Conservation (phyloP, 2,113 vertebrate species). For the Amblyornis subalaris region DNA sequence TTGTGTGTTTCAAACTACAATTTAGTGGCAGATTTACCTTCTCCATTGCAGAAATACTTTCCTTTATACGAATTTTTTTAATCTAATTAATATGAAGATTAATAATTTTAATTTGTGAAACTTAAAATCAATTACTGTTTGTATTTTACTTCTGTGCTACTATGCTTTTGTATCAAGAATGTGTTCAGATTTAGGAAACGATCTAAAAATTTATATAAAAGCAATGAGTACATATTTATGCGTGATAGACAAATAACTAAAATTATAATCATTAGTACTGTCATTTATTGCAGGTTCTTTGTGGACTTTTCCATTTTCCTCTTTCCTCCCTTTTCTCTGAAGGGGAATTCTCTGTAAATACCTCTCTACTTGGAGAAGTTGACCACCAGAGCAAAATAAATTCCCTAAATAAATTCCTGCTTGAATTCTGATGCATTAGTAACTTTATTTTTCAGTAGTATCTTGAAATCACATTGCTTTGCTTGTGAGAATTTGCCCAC, state of each 20-base stretch:
- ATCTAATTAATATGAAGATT: background rate
- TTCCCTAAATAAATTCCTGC: background rate
- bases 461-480: background rate
- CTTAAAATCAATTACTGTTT: background rate
- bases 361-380: background rate
- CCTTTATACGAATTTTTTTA: background rate
- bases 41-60: background rate
- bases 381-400: background rate
- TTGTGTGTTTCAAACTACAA: background rate
- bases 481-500: background rate
- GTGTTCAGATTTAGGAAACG: background rate
- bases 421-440: background rate
- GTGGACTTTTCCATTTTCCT: background rate
- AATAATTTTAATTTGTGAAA: background rate
- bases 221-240: background rate
- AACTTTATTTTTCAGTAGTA: background rate
- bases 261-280: background rate
- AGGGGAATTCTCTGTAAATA: background rate
- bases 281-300: background rate
- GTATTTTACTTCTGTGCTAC: background rate
- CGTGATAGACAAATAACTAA: background rate
- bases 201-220: background rate
- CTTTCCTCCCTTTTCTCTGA: background rate
- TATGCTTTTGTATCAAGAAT: background rate
- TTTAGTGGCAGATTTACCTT: background rate